Base-by-base conservation (phyloP, 2,113 vertebrate genomes). In the Channa argus region DNA sequence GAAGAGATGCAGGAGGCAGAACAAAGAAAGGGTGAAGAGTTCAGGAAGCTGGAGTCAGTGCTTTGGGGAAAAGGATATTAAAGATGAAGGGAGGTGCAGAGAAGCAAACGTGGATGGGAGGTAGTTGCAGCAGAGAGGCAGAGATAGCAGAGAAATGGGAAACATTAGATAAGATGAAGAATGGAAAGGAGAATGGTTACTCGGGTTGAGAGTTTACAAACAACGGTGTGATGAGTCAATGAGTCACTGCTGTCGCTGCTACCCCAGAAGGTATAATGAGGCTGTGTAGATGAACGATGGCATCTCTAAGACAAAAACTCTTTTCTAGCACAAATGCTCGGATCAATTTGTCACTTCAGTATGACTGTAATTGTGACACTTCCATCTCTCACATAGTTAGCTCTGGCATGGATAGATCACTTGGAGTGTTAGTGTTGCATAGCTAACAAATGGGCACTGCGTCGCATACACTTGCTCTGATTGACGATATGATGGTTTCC, bases 371-470 rank as follows among this genome's bases (percentile, higher is more conserved):
- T 66, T 86, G 83, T 86, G 90, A 92, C 90, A 91, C 88, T 86
- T 88, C 90, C 88, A 91, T 93, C 87, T 77, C 86, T 93, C 90
- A 91, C 81, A 65, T 88, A 86, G 87, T 93, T 91, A 91, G 86
- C 81, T 79, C 67, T 84, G 86, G 84, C 88, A 67, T 2, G 64
- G 87, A 90, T 92, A 84, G 88, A 91, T 92, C 84, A 85, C 88
- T 90, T 80, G 71, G 72, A 74, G 73, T 13, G 81, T 77, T 80
- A 75, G 73, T 10, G 88, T 83, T 80, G 87, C 88, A 75, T 81
- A 36, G 80, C 85, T 84, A 90, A 90, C 86, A 91, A 91, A 89
- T 86, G 80, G 69, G 37, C 58, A 36, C 63, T 38, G 74, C 88
- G 60, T 71, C 39, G 68, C 56, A 61, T 74, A 24, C 71, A 60